Base-by-base conservation (phyloP, 2,113 vertebrate genomes). In the Procapra przewalskii region DNA sequence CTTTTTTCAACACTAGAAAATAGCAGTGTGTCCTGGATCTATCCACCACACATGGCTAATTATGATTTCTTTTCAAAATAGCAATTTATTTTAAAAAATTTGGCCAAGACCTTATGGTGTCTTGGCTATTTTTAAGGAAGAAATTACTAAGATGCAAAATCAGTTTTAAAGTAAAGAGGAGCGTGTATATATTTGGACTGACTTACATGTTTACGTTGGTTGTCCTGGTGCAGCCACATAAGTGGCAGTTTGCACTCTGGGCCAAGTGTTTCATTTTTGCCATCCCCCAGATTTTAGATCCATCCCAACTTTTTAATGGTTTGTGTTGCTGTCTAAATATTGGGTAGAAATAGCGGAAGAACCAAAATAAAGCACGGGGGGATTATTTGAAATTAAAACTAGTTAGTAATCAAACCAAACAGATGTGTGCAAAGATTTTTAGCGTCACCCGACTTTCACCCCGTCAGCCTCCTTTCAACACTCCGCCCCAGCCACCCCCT, bases 281-380 rank as follows among this genome's bases (percentile, higher is more conserved):
- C 29, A 96, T 97, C 95, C 86, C 75, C 97, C 83, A 98, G 98
- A 97, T 96, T 95, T 96, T 81, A 97, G 92, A 94, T 86, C 96
- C 92, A 87, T 82, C 86, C 90, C 96, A 91, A 80, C 77, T 97
- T 98, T 55, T 52, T 92, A 75, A 93, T 98, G 97, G 91, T 88
- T 98, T 90, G 64, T 93, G 83, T 97, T 98, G 98, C 98, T 98
- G 97, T 98, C 98, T 98, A 98, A 99, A 98, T 97, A 97, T 98
- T 98, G 98, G 98, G 96, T 98, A 90, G 98, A 94, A 92, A 94
- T 52, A 98, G 43, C 80, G 89, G 88, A 94, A 97, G 94, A 94
- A 97, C 96, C 57, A 98, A 99, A 99, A 98, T 98, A 98, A 99
- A 98, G 79, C 10, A 43, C 43, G 62, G 87, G 85, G 97, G 97